Evolutionary conservation across 2,888 invertebrate species (phyloP).

Genomic region (Noctua comes): DNA sequence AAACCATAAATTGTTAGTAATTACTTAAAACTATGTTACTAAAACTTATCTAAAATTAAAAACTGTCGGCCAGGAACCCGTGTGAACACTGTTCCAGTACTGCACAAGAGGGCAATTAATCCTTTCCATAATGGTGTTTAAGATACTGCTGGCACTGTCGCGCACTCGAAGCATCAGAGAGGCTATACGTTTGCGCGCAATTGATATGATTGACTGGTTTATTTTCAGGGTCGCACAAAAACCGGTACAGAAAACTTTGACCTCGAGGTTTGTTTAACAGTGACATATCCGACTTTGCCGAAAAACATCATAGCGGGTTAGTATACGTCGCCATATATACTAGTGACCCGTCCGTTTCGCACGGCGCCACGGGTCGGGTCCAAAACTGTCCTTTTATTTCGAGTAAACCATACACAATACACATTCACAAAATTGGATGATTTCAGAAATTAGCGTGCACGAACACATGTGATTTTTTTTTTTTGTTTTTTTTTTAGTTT

Average conservation of each 20-base stretch:
- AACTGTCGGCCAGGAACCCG: too few relatives aligned
- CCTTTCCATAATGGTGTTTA: too few relatives aligned
- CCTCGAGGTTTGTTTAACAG: conserved; percentile 70
- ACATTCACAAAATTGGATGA: not conserved
- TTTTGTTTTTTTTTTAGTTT: too few relatives aligned
- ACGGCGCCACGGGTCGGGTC: not conserved
- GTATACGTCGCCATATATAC: conserved; percentile 7
- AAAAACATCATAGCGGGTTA: conserved; percentile 67
- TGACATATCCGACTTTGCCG: conserved; percentile 68
- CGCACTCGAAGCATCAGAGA: too few relatives aligned
- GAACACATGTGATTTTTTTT: too few relatives aligned
- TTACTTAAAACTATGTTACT: too few relatives aligned
- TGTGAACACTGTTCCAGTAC: too few relatives aligned
- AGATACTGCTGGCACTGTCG: too few relatives aligned
- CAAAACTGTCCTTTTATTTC: not conserved
- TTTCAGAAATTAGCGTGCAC: not conserved
- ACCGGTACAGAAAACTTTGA: conserved; percentile 57
- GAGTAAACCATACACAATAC: not conserved
- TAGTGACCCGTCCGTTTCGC: not conserved
- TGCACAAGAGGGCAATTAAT: too few relatives aligned
- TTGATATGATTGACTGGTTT: not conserved
- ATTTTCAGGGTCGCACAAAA: conserved; percentile 61
- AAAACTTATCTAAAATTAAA: too few relatives aligned
- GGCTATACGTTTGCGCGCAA: too few relatives aligned
- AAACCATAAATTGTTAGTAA: too few relatives aligned